Percentiles rank a stretch among this genome's conserved stretches.
Conservation (phyloP, 2,113 vertebrate species). For the Athene cunicularia region DNA sequence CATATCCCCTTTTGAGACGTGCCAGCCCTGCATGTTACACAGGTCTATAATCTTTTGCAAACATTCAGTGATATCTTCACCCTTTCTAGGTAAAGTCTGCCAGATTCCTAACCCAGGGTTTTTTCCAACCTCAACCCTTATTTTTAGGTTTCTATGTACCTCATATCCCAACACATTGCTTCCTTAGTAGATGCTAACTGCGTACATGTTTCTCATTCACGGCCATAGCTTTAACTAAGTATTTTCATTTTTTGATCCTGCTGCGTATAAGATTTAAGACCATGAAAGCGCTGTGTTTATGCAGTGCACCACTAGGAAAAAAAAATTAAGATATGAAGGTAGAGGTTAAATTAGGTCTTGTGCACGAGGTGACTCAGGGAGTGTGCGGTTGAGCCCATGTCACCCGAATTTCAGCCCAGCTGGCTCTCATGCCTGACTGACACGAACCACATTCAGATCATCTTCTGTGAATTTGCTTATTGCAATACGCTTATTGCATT, state of each 20-base stretch:
- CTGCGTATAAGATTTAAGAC: not conserved
- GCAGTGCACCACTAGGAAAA: not conserved
- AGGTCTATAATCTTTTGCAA: not conserved
- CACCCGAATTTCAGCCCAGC: not conserved
- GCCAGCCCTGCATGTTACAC: not conserved
- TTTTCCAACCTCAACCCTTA: not conserved
- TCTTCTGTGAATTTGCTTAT: not conserved
- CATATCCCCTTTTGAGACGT: not conserved
- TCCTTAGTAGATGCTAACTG: not conserved
- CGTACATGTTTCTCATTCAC: not conserved
- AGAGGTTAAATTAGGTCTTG: not conserved
- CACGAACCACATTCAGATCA: not conserved
- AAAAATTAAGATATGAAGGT: not conserved
- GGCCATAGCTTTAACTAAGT: not conserved
- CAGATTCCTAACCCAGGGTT: not conserved
- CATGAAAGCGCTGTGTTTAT: not conserved
- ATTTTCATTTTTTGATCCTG: not conserved
- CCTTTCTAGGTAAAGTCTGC: not conserved
- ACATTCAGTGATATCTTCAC: not conserved
- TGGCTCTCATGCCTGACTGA: not conserved
- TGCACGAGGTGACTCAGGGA: not conserved
- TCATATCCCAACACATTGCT: not conserved
- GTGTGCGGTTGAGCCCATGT: not conserved
- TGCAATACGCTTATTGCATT: not conserved
- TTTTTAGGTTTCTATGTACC: not conserved